Conservation (phyloP, 2,888 invertebrate species). For the Sinhomidia bicolor region DNA sequence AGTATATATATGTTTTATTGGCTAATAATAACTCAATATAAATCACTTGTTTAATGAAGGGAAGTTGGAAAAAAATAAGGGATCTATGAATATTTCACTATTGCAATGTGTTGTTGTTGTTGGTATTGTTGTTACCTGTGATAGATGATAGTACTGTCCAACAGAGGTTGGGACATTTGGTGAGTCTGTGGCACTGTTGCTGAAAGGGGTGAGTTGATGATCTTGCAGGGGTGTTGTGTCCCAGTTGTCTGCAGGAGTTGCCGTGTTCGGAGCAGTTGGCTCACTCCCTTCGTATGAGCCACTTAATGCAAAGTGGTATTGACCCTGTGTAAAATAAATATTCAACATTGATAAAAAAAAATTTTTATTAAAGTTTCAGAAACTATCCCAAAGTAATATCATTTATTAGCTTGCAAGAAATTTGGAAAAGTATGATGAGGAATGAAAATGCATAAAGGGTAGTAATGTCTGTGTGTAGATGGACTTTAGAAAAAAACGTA, state of each 20-base stretch:
- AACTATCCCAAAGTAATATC: no score
- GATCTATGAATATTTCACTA: not conserved
- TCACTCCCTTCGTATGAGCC: conserved; percentile 80
- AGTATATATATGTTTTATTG: not conserved
- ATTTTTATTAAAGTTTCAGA: not conserved
- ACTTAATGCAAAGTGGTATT: conserved; percentile 79
- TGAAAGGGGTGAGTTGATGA: conserved; percentile 77
- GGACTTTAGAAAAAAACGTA: no score
- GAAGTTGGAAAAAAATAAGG: not conserved
- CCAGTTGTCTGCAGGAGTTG: conserved; percentile 80
- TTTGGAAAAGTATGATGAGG: not conserved
- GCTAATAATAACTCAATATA: not conserved
- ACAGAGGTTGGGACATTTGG: conserved; percentile 77
- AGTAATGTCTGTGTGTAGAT: no score
- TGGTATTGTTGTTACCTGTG: conserved; percentile 77
- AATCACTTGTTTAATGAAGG: not conserved
- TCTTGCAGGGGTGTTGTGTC: conserved; percentile 79
- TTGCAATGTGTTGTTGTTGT: no score
- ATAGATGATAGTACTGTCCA: conserved; percentile 79
- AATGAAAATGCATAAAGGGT: not conserved
- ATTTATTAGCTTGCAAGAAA: not conserved
- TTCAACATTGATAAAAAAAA: no score
- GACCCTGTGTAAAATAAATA: conserved; percentile 74
- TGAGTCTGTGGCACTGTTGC: conserved; percentile 75
- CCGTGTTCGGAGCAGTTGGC: conserved; percentile 78